These are phyloP conservation scores for Accipiter cooperii DNA, from an alignment of 2,113 vertebrate genomes.

Conservation along the genomic window DNA sequence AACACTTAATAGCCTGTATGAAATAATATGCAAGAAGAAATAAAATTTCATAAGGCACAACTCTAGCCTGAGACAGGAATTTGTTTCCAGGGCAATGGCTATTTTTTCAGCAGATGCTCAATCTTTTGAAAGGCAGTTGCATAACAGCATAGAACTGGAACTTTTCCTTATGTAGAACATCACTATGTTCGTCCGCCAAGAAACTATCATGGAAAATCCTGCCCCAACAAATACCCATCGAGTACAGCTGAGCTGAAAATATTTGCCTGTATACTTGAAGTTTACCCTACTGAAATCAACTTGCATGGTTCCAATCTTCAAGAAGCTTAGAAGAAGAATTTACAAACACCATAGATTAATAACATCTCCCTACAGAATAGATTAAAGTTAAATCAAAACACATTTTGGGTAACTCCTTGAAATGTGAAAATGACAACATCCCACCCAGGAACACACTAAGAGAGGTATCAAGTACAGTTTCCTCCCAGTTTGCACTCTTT, in stretches of 20 bases:
- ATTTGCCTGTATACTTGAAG: background rate
- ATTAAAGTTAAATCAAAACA: background rate
- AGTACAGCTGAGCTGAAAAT: background rate
- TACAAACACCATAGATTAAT: background rate
- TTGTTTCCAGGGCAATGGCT: background rate
- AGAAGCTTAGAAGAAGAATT: background rate
- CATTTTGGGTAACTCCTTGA: background rate
- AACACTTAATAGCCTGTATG: background rate
- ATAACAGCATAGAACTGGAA: background rate
- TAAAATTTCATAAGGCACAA: background rate
- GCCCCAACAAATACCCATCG: background rate
- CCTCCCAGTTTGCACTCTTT: background rate
- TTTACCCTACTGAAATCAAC: background rate
- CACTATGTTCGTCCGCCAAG: background rate
- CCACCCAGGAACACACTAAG: background rate
- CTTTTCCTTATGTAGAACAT: background rate
- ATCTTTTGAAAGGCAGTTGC: background rate
- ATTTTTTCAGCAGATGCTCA: conserved; percentile 1
- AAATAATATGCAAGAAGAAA: background rate
- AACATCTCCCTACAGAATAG: background rate
- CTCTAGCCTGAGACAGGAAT: background rate
- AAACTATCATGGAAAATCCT: background rate
- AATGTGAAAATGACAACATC: background rate
- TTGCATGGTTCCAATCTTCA: background rate
- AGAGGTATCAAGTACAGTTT: background rate